These are phyloP conservation scores for Aplysia californica DNA, from an alignment of 1,140 invertebrate genomes.

Conservation along the genomic window DNA sequence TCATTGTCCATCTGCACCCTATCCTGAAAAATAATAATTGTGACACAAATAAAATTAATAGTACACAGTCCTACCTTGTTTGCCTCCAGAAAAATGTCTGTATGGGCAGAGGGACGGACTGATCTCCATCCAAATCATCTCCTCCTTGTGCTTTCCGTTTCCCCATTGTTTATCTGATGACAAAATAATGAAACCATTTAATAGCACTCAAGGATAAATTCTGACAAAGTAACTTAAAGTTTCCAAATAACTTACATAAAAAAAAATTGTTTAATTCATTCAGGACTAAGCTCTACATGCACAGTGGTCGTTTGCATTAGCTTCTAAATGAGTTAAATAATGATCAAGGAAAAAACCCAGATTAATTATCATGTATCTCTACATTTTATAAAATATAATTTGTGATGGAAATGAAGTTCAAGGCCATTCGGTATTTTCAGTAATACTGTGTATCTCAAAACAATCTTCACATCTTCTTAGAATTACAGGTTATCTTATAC, in stretches of 20 bases:
- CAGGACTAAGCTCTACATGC: not conserved
- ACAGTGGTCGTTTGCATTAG: no score
- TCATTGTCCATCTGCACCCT: not conserved
- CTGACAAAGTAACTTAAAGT: not conserved
- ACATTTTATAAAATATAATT: no score
- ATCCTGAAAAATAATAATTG: not conserved
- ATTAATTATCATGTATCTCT: no score
- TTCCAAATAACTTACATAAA: not conserved
- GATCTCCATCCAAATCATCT: conserved; percentile 69
- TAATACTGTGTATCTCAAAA: no score
- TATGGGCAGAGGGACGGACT: conserved; percentile 91
- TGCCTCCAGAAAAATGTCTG: conserved; percentile 98
- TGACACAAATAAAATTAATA: not conserved
- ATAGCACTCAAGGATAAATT: not conserved
- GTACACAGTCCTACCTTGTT: conserved; percentile 82
- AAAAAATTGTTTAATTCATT: not conserved
- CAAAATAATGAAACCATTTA: not conserved
- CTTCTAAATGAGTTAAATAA: no score
- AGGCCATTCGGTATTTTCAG: no score
- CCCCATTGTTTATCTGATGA: conserved; percentile 7
- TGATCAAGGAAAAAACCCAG: no score
- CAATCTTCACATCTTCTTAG: no score
- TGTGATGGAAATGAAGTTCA: no score
- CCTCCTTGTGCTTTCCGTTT: conserved; percentile 56
- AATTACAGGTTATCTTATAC: no score